Base-by-base conservation (phyloP, 2,888 invertebrate genomes). In the Leptinotarsa peninsularis region DNA sequence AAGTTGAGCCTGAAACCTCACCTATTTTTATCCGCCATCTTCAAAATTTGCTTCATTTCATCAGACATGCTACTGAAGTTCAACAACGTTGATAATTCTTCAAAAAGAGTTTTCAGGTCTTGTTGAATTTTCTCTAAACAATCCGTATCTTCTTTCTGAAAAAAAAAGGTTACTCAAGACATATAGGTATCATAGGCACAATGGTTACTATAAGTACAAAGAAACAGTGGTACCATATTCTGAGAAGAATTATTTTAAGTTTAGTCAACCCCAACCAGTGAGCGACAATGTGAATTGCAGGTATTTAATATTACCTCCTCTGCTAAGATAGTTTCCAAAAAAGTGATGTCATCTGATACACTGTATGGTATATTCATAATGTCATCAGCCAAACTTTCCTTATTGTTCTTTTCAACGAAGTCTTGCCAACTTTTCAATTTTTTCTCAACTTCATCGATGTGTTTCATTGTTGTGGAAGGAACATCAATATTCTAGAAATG, bases 281-380 rank as follows among this genome's bases (percentile, higher is more conserved):
- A 43, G 43, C 10, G 43, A 43, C 43, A 43, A 10, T 43, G 10
- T 43, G 43, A 43, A 43, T 43, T 43, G 43, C 10, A 10, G 10
- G 7, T 43, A 52, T 52, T 52, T 50, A 5, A 14, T 63, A 4
- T 63, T 63, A 63, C 63, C 63, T 43, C 10, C 7, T 63, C 43
- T 43, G 14, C 18, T 23, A 63, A 27, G 5, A 33, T n/a, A 33
- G 27, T n/a, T 13, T 63, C 63, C n/a, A 63, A 17, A 63, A 63
- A 43, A n/a, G 63, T 63, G 2, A 63, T 63, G 17, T 63, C 63
- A 63, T 63, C 63, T 33, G 63, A 63, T n/a, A 63, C 63, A 43
- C 63, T 43, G 33, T 63, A 33, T n/a, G 63, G 63, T 43, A 33
- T 63, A n/a, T 63, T 63, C 63, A 63, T 63, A 43, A 63, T 43